Percentiles rank a stretch among this genome's conserved stretches.
Conservation (phyloP, 2,888 invertebrate species). For the Drosophila borborema region DNA sequence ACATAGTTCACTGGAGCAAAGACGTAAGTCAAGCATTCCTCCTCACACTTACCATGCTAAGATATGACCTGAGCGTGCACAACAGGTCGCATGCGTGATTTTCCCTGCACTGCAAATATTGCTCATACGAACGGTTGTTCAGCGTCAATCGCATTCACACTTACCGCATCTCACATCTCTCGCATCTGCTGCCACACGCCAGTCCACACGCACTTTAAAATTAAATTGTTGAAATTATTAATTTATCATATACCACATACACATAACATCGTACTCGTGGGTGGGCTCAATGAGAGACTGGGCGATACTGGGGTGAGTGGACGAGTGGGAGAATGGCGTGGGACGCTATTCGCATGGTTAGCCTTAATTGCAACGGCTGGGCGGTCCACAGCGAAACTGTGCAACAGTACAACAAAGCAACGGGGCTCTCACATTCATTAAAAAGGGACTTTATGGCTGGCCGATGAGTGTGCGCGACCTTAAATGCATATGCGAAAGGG, state of each 20-base stretch:
- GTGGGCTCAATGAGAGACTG: constrained; percentile 18
- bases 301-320: not conserved
- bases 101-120: not conserved
- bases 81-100: not conserved
- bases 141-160: constrained; percentile 4
- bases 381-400: constrained; percentile 13
- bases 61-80: not conserved
- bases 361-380: constrained; percentile 70
- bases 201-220: constrained; percentile 57
- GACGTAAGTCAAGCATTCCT: constrained; percentile 88
- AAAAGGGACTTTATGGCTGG: constrained; percentile 54
- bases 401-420: constrained; percentile 38
- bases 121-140: constrained; percentile 7
- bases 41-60: not conserved
- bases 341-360: constrained; percentile 65
- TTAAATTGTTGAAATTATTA: constrained; percentile 71
- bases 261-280: constrained; percentile 7
- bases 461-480: constrained; percentile 21
- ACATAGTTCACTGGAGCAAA: constrained; percentile 95
- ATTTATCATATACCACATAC: constrained; percentile 60
- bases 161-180: not conserved
- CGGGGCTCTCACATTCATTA: constrained; percentile 77
- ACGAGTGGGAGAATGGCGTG: constrained; percentile 21
- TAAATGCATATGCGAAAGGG: constrained; percentile 44
- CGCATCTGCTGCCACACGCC: constrained; percentile 31